phyloP scores from a whole-genome alignment of 1,140 invertebrate genomes.

The Euura lappo region DNA sequence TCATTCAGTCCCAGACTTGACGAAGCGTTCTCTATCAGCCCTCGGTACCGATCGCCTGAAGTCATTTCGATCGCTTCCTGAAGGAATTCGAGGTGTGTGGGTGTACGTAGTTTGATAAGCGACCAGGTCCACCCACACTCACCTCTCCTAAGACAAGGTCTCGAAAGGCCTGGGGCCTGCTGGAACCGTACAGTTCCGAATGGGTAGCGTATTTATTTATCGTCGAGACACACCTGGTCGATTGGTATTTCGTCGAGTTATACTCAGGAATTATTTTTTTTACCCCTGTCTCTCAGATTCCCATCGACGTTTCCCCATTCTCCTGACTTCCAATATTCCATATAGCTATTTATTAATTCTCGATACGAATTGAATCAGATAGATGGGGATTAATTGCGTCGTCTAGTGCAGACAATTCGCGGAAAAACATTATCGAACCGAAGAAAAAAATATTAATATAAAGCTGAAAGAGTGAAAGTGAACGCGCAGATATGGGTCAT shows the following conservation, averaged over 20 bases:
- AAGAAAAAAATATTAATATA: no score
- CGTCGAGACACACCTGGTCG: neutral
- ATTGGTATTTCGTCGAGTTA: no score
- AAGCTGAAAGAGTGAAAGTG: neutral
- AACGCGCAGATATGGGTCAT: neutral
- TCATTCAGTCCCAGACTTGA: no score
- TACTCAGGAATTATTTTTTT: no score
- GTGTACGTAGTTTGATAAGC: neutral
- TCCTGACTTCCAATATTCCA: no score
- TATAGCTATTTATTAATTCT: no score
- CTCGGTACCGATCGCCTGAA: neutral
- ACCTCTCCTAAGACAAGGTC: neutral
- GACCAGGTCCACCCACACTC: neutral
- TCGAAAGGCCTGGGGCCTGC: neutral
- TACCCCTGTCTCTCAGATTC: no score
- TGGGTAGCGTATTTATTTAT: neutral
- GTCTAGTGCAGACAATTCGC: no score
- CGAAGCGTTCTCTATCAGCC: neutral
- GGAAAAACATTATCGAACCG: no score
- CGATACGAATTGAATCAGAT: no score
- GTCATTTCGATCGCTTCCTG: neutral
- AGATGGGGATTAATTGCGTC: no score
- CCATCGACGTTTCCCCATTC: no score
- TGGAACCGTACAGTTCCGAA: neutral
- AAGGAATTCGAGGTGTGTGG: constrained; percentile 2